Percentiles rank a stretch among this genome's conserved stretches.
phyloP scores from a whole-genome alignment of 2,888 invertebrate species.

The Ellobium chinense region DNA sequence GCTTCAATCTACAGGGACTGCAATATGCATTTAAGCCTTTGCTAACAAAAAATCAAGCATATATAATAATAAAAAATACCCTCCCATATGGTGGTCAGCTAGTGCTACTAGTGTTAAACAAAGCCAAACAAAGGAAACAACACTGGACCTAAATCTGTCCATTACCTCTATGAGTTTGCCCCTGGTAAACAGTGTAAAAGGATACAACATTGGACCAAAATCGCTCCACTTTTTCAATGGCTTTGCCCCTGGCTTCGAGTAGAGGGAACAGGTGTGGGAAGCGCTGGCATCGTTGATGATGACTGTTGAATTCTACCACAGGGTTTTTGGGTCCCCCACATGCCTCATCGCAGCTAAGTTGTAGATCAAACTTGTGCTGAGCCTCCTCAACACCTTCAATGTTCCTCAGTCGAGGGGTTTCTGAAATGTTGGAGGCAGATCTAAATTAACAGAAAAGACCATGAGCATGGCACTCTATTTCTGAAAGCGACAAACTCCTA shows the following conservation, averaged over 20 bases:
- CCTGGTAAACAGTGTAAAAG: too few relatives aligned
- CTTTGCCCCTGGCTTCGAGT: neutral
- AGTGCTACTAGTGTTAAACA: too few relatives aligned
- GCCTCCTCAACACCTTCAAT: neutral
- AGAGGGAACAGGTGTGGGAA: slow-evolving; percentile 18
- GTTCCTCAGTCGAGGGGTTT: neutral
- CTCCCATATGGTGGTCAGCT: too few relatives aligned
- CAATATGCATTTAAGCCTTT: too few relatives aligned
- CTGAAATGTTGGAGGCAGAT: too few relatives aligned
- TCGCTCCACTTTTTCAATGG: neutral
- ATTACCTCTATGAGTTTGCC: too few relatives aligned
- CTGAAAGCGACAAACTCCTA: neutral
- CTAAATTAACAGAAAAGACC: neutral
- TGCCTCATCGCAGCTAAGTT: neutral
- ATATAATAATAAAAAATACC: too few relatives aligned
- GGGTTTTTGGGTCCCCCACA: neutral
- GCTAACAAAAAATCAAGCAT: too few relatives aligned
- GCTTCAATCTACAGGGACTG: too few relatives aligned
- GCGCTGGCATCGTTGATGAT: neutral
- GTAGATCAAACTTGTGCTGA: slow-evolving; percentile 5
- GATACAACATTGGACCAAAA: slow-evolving; percentile 40
- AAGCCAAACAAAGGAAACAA: too few relatives aligned
- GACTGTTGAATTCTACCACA: neutral
- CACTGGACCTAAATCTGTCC: too few relatives aligned
- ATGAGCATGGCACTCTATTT: neutral